Percentiles rank a stretch among this genome's conserved stretches.
Evolutionary conservation across 2,888 invertebrate species (phyloP).

Genomic region (Synergus umbraculus): DNA sequence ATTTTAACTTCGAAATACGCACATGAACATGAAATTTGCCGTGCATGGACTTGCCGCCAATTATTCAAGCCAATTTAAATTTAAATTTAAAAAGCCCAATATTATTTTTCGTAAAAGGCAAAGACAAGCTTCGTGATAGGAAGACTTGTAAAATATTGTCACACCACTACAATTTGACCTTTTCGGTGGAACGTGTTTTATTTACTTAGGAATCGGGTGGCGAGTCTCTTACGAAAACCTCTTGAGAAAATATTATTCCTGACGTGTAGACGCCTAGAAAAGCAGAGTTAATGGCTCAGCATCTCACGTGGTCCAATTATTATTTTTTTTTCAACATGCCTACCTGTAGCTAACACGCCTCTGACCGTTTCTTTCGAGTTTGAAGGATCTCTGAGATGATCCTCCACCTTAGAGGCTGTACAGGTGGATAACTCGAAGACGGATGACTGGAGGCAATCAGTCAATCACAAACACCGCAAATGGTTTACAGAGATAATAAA

Average conservation of each 20-base stretch:
- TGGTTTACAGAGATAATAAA: constrained; percentile 39
- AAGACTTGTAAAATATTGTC: constrained; percentile 18
- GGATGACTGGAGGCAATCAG: constrained; percentile 42
- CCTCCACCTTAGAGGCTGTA: constrained; percentile 11
- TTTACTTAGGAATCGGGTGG: constrained; percentile 7
- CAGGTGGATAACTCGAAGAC: constrained; percentile 35
- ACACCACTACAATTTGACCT: not conserved
- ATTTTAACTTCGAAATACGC: constrained; percentile 44
- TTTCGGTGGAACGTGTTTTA: not conserved
- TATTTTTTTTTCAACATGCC: constrained; percentile 37
- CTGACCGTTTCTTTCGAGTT: constrained; percentile 18
- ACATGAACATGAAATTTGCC: constrained; percentile 47
- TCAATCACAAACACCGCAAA: constrained; percentile 32
- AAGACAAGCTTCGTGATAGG: not conserved
- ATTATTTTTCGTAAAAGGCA: not conserved
- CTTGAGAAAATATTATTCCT: constrained; percentile 30
- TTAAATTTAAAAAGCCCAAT: not conserved
- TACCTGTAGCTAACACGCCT: constrained; percentile 24
- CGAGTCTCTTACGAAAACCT: not conserved
- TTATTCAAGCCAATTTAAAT: constrained; percentile 44
- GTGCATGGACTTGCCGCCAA: constrained; percentile 22
- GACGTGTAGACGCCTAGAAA: constrained; percentile 26
- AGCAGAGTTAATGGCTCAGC: constrained; percentile 4
- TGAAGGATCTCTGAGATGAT: constrained; percentile 45
- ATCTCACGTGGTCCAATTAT: constrained; percentile 34